Percentiles rank a stretch among this genome's conserved stretches.
phyloP scores from a whole-genome alignment of 2,888 invertebrate species.

The Phanerotoma sp. region DNA sequence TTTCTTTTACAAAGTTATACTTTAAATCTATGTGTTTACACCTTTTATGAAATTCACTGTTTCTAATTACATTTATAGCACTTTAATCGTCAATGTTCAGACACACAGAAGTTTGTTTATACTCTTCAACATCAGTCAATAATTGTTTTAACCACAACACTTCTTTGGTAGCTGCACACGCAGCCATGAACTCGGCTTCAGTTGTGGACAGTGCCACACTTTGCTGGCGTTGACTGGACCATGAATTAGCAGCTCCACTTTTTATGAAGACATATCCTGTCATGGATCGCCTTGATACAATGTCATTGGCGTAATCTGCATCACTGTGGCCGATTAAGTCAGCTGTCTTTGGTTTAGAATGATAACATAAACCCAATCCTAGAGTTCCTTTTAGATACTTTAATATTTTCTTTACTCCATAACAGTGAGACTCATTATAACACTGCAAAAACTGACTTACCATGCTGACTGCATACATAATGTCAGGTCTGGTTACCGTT shows the following conservation, averaged over 20 bases:
- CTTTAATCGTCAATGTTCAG: not conserved
- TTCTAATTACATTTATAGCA: not conserved
- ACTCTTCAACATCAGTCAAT: not conserved
- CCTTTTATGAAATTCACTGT: not conserved
- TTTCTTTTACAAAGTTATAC: no score
- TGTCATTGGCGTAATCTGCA: conserved; percentile 10
- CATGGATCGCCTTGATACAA: not conserved
- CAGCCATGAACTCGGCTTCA: no score
- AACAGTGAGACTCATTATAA: conserved; percentile 4
- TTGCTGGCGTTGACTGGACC: conserved; percentile 12
- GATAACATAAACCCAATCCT: not conserved
- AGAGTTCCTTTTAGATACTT: conserved; percentile 4
- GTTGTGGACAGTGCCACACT: conserved; percentile 17
- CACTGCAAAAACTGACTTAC: not conserved
- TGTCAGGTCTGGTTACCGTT: conserved; percentile 4
- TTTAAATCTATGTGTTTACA: no score
- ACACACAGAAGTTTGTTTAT: not conserved
- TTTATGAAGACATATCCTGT: conserved; percentile 14
- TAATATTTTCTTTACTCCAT: conserved; percentile 11
- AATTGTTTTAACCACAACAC: not conserved
- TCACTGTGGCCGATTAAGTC: not conserved
- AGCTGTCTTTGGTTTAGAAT: not conserved
- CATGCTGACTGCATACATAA: conserved; percentile 1
- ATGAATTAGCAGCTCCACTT: conserved; percentile 4
- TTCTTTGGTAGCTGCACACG: not conserved